Conservation (phyloP, 2,888 invertebrate genomes). For the Conus canariensis region DNA sequence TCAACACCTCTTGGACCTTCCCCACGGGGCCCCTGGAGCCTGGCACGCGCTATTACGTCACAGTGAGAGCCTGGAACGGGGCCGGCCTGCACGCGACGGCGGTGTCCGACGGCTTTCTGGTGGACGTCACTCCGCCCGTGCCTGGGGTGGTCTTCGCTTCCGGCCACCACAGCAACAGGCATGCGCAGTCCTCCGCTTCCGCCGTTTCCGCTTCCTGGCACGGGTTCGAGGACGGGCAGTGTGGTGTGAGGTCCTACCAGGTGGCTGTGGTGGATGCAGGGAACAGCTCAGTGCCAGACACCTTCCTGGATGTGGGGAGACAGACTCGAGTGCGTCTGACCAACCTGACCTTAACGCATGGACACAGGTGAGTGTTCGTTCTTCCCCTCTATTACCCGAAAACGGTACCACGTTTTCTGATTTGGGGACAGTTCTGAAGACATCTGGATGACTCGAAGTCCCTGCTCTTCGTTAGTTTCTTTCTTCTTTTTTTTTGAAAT, state of each 20-base stretch:
- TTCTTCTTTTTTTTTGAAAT: no score
- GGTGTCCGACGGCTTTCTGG: constrained; percentile 54
- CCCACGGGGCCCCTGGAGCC: constrained; percentile 43
- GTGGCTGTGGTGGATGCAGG: constrained; percentile 44
- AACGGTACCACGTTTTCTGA: no score
- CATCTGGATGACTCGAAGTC: no score
- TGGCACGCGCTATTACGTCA: constrained; percentile 51
- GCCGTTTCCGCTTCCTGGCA: constrained; percentile 54
- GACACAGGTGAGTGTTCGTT: constrained; percentile 4
- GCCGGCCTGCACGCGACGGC: constrained; percentile 54
- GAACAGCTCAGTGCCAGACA: neutral
- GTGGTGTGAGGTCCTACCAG: constrained; percentile 49
- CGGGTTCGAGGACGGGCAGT: constrained; percentile 55
- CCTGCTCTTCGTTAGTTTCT: no score
- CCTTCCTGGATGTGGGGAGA: constrained; percentile 40
- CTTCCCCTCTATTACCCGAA: no score
- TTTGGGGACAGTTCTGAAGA: no score
- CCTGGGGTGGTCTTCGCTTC: constrained; percentile 59
- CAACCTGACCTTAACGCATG: constrained; percentile 41
- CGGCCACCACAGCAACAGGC: constrained; percentile 43
- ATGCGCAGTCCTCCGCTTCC: constrained; percentile 47
- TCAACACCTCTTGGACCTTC: constrained; percentile 45
- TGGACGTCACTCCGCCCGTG: constrained; percentile 58
- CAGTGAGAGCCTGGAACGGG: constrained; percentile 54
- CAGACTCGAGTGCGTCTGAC: constrained; percentile 45